Evolutionary conservation across 2,888 invertebrate genomes (phyloP).

Genomic region (Epistrophe grossulariae): DNA sequence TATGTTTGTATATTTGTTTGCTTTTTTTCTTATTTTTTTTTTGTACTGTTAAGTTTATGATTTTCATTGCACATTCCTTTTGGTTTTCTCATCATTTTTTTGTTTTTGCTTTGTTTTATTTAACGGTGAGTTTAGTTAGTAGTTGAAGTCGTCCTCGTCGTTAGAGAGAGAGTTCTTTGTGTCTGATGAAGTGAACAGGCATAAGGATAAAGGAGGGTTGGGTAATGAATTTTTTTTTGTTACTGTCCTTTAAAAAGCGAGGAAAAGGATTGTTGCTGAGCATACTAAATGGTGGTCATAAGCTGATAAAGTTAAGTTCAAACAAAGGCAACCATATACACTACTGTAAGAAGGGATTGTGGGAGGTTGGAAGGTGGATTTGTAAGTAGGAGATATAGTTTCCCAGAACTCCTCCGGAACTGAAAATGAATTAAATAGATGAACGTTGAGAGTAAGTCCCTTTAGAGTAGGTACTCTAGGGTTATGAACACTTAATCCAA

Average conservation of each 20-base stretch:
- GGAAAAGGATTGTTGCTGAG: constrained; percentile 30
- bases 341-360: no score
- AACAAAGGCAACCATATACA: not conserved
- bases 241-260: constrained; percentile 7
- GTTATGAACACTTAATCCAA: constrained; percentile 45
- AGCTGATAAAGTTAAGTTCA: constrained; percentile 63
- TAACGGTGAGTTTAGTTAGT: constrained; percentile 41
- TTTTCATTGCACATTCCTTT: constrained; percentile 65
- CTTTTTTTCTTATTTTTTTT: not conserved
- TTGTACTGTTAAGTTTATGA: constrained; percentile 59
- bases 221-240: not conserved
- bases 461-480: constrained; percentile 27
- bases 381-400: not conserved
- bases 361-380: no score
- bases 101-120: constrained; percentile 15
- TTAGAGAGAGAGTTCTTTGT: constrained; percentile 46
- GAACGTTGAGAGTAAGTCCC: not conserved
- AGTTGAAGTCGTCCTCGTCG: constrained; percentile 46
- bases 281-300: constrained; percentile 58
- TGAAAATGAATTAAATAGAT: constrained; percentile 14
- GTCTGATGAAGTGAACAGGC: constrained; percentile 64
- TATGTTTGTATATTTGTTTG: constrained; percentile 10
- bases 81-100: constrained; percentile 19
- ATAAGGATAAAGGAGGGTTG: not conserved
- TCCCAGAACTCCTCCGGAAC: not conserved